Evolutionary conservation across 2,888 invertebrate genomes (phyloP), one percentile per base, ranked within the genome.

Genomic region (Dasypolia templi): DNA sequence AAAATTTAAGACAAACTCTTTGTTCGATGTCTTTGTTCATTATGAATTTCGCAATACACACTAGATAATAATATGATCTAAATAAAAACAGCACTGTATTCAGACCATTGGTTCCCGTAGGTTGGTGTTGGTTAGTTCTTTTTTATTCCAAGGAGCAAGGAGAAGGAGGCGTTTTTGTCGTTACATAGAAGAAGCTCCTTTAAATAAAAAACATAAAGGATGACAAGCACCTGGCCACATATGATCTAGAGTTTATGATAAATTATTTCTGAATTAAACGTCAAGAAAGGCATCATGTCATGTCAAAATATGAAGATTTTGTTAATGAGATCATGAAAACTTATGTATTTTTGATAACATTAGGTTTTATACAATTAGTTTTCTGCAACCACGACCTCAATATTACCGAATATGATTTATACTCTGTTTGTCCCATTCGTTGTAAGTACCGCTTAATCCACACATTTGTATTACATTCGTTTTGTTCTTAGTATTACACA

Each of bases 311-410:
- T 90, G 87, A 89, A 88, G 80, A 89, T 91, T 93, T 94, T 92
- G 85, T 90, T 93, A 95, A n/a, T n/a, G n/a, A n/a, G n/a, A n/a
- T 85, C 91, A 95, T 95, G 96, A 93, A 91, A 94, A 92, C 91
- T 91, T 89, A 89, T 90, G 89, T 90, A 89, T 89, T 94, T 94
- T 94, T 95, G 88, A 89, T 94, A 91, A 89, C 93, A 90, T 90
- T 93, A 92, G 88, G 91, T 87, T 92, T 93, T 93, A 90, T 90
- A 91, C 90, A 92, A 83, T 85, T 91, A 82, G 88, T 91, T 87
- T 86, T 89, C 83, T 89, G 91, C 79, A 88, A 82, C 71, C 84
- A 89, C 80, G 77, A 86, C 69, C 82, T 79, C 79, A 93, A 94
- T 87, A 72, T 88, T 80, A 91, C 90, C 59, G 88, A 91, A 66